Conservation (phyloP, 2,113 vertebrate species). For the Felis catus region F.catus_Fca126_mat1.0 CM031419.1:79025001-79025500, state of each 20-base stretch:
- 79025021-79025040: constrained; percentile 75
- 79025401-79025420: constrained; percentile 86
- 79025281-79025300: constrained; percentile 85
- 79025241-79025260: constrained; percentile 85
- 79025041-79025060: constrained; percentile 78
- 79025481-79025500: constrained; percentile 84
- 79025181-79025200: constrained; percentile 77
- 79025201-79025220: constrained; percentile 80
- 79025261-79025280: constrained; percentile 87
- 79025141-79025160: constrained; percentile 84
- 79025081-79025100: constrained; percentile 76
- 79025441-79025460: constrained; percentile 86
- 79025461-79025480: constrained; percentile 96
- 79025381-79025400: constrained; percentile 83
- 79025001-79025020: constrained; percentile 79
- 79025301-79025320: constrained; percentile 90
- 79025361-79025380: constrained; percentile 85
- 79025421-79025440: constrained; percentile 84
- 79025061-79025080: constrained; percentile 74
- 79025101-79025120: constrained; percentile 72
- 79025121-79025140: constrained; percentile 82
- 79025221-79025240: constrained; percentile 81
- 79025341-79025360: constrained; percentile 85
- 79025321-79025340: constrained; percentile 90
- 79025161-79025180: constrained; percentile 79